Conservation (phyloP, 2,888 invertebrate genomes). For the Nephrotoma guestfalica region DNA sequence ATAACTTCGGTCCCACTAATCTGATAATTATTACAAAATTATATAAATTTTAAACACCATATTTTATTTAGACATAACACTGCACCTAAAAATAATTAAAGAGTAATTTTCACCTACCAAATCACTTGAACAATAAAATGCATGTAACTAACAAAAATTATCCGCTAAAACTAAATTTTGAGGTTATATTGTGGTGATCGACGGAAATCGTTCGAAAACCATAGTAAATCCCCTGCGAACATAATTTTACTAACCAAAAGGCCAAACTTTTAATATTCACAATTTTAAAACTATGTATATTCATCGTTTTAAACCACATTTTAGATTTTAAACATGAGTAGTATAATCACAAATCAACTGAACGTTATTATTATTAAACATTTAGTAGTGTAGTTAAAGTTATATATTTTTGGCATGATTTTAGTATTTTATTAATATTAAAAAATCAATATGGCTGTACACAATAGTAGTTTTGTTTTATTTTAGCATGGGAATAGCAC, state of each 20-base stretch:
- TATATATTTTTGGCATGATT: not conserved
- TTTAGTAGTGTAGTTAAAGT: not conserved
- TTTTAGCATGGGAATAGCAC: not conserved
- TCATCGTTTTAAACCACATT: not conserved
- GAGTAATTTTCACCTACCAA: not conserved
- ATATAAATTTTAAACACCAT: not conserved
- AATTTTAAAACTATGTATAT: not conserved
- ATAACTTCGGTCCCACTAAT: conserved; percentile 2
- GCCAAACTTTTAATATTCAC: not conserved
- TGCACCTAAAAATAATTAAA: not conserved
- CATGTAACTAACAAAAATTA: not conserved
- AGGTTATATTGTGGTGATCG: no score
- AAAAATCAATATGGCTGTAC: not conserved
- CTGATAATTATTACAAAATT: not conserved
- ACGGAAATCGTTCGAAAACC: no score
- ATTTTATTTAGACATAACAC: not conserved
- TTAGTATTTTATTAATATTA: not conserved
- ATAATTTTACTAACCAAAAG: not conserved
- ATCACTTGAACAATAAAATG: not conserved
- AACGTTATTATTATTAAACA: not conserved
- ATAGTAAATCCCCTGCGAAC: not conserved
- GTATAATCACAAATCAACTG: not conserved
- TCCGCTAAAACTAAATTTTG: not conserved
- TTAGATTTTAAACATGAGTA: not conserved
- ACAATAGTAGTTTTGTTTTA: not conserved